Base-by-base conservation (phyloP, 2,888 invertebrate genomes). In the Tryphoninae sp. region DNA sequence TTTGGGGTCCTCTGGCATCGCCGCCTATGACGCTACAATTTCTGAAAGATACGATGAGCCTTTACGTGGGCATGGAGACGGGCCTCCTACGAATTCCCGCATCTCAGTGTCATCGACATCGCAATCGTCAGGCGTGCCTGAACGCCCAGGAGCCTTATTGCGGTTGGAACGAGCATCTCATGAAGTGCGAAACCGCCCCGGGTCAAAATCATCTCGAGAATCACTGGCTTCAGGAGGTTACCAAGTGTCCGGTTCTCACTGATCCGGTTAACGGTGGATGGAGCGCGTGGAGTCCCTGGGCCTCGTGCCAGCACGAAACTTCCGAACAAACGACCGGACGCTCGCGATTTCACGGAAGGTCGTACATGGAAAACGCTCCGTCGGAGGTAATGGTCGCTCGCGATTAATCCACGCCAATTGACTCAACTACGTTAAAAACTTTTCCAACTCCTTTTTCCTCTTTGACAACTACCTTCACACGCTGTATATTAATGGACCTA, bases 111-210 rank as follows among this genome's bases (percentile, higher is more conserved):
- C 93, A 93, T 45, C 94, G 97, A 1, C 96, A 97, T 91, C 93
- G 93, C 8, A 95, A 95, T 7, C 94, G 94, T 69, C 92, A 94
- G 8, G 95, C 96, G 7, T 98, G 98, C 90, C 90, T 96, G 58
- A 95, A 95, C 86, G 96, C 98, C 0, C 96, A 96, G 92, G 98
- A 98, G 92, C 98, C 98, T 0, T 98, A 98, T 90, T 98, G 98
- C 91, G 98, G 98, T 0, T 98, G 98, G 98, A 96, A 98, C 92
- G 95, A 96, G 84, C 93, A 95, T 4, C 92, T 94, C 13, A 95
- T 96, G 85, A 92, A 93, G 22, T 98, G 98, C 89, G 95, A 95
- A 0, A 92, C 94, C 0, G 95, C 96, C 0, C 96, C 96, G 0
- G 93, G 93, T 84, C 93, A 93, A 55, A 94, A 95, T 87, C 94